These are phyloP conservation scores for Lophius piscatorius DNA, from an alignment of 2,113 vertebrate species.

Conservation along the genomic window DNA sequence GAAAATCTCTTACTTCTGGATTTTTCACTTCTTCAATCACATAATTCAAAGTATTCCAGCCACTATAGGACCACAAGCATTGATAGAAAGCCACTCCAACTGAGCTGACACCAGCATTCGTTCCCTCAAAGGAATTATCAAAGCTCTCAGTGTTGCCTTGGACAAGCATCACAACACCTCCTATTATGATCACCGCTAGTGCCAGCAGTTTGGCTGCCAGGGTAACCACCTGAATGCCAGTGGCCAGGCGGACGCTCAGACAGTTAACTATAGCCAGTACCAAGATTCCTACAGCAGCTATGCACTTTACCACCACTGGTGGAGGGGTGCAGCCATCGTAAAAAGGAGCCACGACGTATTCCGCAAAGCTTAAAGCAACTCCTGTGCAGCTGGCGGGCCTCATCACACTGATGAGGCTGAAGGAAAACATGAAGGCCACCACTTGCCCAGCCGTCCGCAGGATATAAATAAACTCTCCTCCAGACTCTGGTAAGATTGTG, in stretches of 20 bases:
- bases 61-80: conserved; percentile 86
- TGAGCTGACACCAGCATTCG: conserved; percentile 49
- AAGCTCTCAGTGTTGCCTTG: conserved; percentile 76
- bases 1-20: conserved; percentile 78
- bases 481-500: conserved; percentile 85
- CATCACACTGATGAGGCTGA: conserved; percentile 80
- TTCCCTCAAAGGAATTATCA: conserved; percentile 80
- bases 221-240: conserved; percentile 77
- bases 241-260: conserved; percentile 79
- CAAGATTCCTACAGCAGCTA: conserved; percentile 80
- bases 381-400: conserved; percentile 81
- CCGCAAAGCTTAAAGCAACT: conserved; percentile 81
- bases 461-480: conserved; percentile 87
- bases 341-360: conserved; percentile 81
- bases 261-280: conserved; percentile 79
- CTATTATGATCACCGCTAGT: conserved; percentile 76
- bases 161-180: conserved; percentile 76
- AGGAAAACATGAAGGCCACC: conserved; percentile 83
- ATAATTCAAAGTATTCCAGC: conserved; percentile 87
- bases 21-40: conserved; percentile 85
- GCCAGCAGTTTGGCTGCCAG: conserved; percentile 79
- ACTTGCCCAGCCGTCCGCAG: conserved; percentile 81
- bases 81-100: conserved; percentile 86
- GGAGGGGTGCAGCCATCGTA: conserved; percentile 77
- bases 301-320: conserved; percentile 68